A percentile compares a stretch with the other conserved stretches of the same genome.
These are phyloP conservation scores for Pollachius pollachius DNA, from an alignment of 2,113 vertebrate species.

Conservation along the genomic window DNA sequence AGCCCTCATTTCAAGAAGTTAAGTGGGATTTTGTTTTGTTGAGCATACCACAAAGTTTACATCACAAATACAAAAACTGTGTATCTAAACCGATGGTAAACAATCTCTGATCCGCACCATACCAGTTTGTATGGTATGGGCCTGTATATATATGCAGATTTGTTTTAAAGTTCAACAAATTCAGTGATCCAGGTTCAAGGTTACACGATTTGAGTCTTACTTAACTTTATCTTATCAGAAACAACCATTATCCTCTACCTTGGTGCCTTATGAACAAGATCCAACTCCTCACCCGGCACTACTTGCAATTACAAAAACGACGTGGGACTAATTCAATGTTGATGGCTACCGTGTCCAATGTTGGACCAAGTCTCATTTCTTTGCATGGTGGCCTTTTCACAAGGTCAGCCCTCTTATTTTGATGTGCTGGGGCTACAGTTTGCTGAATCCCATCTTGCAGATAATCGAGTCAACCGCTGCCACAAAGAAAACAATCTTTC, in stretches of 20 bases:
- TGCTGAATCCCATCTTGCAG: slow-evolving; percentile 21
- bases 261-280: slow-evolving; percentile 21
- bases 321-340: slow-evolving; percentile 15
- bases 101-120: too few relatives aligned
- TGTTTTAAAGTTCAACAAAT: too few relatives aligned
- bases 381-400: slow-evolving; percentile 49
- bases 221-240: too few relatives aligned
- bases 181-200: too few relatives aligned
- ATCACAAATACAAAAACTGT: too few relatives aligned
- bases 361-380: slow-evolving; percentile 40
- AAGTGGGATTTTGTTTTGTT: too few relatives aligned
- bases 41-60: too few relatives aligned
- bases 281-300: slow-evolving; percentile 59
- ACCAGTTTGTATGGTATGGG: too few relatives aligned
- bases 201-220: too few relatives aligned
- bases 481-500: not conserved
- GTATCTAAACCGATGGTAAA: too few relatives aligned
- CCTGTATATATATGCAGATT: too few relatives aligned
- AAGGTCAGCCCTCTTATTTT: slow-evolving; percentile 55
- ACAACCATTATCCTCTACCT: slow-evolving; percentile 64
- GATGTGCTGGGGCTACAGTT: slow-evolving; percentile 29
- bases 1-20: too few relatives aligned
- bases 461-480: slow-evolving; percentile 50
- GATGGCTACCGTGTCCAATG: slow-evolving; percentile 12
- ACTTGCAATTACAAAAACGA: slow-evolving; percentile 58